Conservation (phyloP, 1,140 invertebrate genomes). For the Drosophila mauritiana region DNA sequence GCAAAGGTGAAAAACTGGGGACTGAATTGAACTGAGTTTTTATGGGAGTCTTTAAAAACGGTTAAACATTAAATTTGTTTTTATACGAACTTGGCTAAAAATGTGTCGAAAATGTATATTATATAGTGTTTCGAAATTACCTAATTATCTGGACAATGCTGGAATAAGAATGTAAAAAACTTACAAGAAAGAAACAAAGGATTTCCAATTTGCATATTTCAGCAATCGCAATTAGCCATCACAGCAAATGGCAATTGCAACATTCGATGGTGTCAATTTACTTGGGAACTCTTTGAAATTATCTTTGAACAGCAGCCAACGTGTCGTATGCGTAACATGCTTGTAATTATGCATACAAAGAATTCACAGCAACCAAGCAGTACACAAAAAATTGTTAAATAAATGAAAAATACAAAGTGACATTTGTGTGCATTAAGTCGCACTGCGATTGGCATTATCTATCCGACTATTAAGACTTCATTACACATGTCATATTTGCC, state of each 20-base stretch:
- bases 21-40: neutral
- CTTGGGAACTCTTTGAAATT: slow-evolving; percentile 54
- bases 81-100: neutral
- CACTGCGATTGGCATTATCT: slow-evolving; percentile 66
- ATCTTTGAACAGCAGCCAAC: slow-evolving; percentile 60
- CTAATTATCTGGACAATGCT: no score
- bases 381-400: slow-evolving; percentile 25
- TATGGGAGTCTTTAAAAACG: neutral
- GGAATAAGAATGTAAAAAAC: neutral
- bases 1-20: slow-evolving; percentile 17
- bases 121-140: no score
- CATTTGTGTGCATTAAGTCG: slow-evolving; percentile 57
- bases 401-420: slow-evolving; percentile 47
- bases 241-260: slow-evolving; percentile 27
- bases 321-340: slow-evolving; percentile 75
- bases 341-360: slow-evolving; percentile 75
- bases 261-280: slow-evolving; percentile 39
- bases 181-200: neutral
- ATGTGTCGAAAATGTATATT: neutral
- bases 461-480: slow-evolving; percentile 75
- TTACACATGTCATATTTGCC: slow-evolving; percentile 82
- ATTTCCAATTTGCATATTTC: slow-evolving; percentile 24
- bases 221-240: slow-evolving; percentile 16
- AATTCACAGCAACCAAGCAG: slow-evolving; percentile 29
- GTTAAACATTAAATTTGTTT: neutral